Base-by-base conservation (phyloP, 1,140 invertebrate species). In the Drosophila paulistorum region DNA sequence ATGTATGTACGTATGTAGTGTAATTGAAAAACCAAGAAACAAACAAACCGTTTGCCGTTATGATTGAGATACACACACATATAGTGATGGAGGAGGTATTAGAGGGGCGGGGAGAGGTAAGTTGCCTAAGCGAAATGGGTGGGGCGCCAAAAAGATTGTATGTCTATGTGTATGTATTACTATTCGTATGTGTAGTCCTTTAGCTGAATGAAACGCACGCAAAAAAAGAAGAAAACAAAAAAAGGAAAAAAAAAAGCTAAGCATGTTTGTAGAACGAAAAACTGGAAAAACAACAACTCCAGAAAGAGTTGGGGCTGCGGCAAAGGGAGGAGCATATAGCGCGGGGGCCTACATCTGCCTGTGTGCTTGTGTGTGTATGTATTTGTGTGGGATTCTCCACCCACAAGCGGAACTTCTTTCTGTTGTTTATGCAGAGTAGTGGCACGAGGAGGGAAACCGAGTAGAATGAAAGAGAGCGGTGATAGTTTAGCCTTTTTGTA, bases 321-420 rank as follows among this genome's bases (percentile, higher is more conserved):
- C 30, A 30, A 60, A 68, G 64, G n/a, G 39, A 41, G 7, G 33
- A 20, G 65, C 26, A 4, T 26, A 30, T 1, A 37, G 9, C 7
- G 35, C 11, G 35, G 26, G 55, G 48, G 14, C 30, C 30, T 9
- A 30, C 55, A 41, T 65, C 3, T n/a, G n/a, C n/a, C 20, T 71
- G 68, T 68, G 68, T 41, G 74, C 3, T 7, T 51, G 17, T 66
- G 6, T 14, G 13, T 35, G 13, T 69, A 55, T 65, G 66, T 42
- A 68, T 69, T 67, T 77, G 37, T 75, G 79, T 77, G 54, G 66
- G 65, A 64, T 61, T 45, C 51, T 83, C 62, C 65, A 35, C 48
- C 54, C 68, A 72, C 39, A 71, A 74, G 45, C 67, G 78, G 71
- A 86, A 82, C 79, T 82, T 79, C 83, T 75, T 82, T 79, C 83